Evolutionary conservation across 2,113 vertebrate species (phyloP).

Genomic region (Stegostoma tigrinum): DNA sequence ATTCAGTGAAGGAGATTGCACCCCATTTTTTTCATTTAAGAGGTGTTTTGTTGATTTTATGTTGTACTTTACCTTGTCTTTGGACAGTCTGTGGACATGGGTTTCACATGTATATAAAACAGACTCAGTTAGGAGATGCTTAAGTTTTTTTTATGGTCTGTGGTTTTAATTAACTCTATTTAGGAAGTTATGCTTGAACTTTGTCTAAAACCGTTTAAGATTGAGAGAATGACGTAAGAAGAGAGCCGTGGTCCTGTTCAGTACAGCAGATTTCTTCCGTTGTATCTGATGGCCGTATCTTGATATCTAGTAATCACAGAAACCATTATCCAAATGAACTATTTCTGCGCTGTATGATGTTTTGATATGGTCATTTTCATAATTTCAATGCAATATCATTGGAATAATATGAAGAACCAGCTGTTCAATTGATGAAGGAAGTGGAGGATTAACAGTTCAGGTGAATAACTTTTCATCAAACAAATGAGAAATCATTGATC

Average conservation of each 20-base stretch:
- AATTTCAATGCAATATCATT: not conserved
- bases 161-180: no score
- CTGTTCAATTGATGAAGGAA: not conserved
- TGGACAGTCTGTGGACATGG: no score
- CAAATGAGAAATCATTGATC: not conserved
- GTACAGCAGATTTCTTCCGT: not conserved
- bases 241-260: not conserved
- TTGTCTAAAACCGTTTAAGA: no score
- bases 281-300: not conserved
- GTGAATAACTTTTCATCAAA: not conserved
- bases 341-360: not conserved
- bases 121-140: no score
- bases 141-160: no score
- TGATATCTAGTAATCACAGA: not conserved
- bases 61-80: no score
- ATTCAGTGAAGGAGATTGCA: no score
- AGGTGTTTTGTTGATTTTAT: no score
- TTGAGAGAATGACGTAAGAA: no score
- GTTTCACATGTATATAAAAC: no score
- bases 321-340: not conserved
- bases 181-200: no score
- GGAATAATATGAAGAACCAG: not conserved
- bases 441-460: not conserved
- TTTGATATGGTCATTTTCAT: not conserved
- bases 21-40: no score